Base-by-base conservation (phyloP, 2,888 invertebrate species). In the Saturnia japonica region DNA sequence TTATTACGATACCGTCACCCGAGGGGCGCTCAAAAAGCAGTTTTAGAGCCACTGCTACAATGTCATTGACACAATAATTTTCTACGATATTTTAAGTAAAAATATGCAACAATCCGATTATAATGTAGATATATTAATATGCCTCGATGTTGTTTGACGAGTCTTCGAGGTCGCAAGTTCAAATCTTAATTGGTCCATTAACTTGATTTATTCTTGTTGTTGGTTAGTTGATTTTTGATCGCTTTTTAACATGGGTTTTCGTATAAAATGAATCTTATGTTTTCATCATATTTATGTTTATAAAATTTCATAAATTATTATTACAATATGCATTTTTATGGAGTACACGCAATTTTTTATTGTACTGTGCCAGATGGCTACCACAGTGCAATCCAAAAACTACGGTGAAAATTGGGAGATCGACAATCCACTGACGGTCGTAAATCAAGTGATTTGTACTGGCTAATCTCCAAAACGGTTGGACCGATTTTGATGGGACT, bases 1-100 rank as follows among this genome's bases (percentile, higher is more conserved):
- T 34, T 34, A 4, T 34, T 34, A 6, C 34, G 25, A 60, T 12
- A 25, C 25, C 19, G 28, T 12, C 22, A 11, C 54, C 1, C n/a
- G 9, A n/a, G 54, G 22, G 54, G 22, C 22, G 2, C 14, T 12
- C 22, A 28, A 25, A 60, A 0, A 60, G 8, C 11, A 25, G 28
- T 14, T 60, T 60, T 25, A 60, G 57, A 60, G 16, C 7, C 57
- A 28, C 57, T 60, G 28, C 14, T 25, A 25, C 6, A 28, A 60
- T 60, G 57, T 28, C 57, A 60, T 60, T 60, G 57, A 60, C 57
- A 25, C 28, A 60, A 60, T 60, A 60, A 60, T 28, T 60, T 60
- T 60, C 57, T 28, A 60, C 57, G 14, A 60, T 60, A 60, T 60
- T 60, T 60, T 60, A 60, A 14, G 57, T 60, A 25, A 60, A 57